These are phyloP conservation scores for Hucho hucho DNA, from an alignment of 2,113 vertebrate species.

Conservation along the genomic window DNA sequence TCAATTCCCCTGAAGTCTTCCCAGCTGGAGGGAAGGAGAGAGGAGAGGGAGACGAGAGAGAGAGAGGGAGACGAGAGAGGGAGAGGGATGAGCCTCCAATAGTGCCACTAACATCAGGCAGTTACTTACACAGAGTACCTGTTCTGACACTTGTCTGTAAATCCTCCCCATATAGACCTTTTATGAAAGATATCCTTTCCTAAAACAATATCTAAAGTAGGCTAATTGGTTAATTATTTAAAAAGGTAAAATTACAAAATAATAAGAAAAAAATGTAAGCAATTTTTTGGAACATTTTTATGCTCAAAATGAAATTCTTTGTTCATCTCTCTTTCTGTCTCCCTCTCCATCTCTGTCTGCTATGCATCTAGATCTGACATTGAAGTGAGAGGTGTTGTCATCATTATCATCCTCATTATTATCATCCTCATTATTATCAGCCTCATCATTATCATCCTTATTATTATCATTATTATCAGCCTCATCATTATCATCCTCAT, in stretches of 20 bases:
- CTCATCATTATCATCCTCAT: not conserved
- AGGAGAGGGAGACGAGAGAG: slow-evolving; percentile 2
- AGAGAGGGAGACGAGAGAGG: not conserved
- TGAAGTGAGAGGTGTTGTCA: not conserved
- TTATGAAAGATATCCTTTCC: too few relatives aligned
- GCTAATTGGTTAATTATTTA: too few relatives aligned
- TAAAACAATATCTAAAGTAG: too few relatives aligned
- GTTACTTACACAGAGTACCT: not conserved
- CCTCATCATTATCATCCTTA: not conserved
- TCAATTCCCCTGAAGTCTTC: slow-evolving; percentile 2
- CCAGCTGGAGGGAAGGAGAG: not conserved
- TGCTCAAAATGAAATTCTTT: too few relatives aligned
- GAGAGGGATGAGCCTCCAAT: slow-evolving; percentile 11
- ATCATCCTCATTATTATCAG: not conserved
- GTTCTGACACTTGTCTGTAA: not conserved
- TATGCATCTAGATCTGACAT: not conserved
- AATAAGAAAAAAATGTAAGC: too few relatives aligned
- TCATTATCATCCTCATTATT: not conserved
- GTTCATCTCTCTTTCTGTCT: not conserved
- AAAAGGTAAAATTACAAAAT: too few relatives aligned
- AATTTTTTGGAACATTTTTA: too few relatives aligned
- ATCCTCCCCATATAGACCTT: not conserved
- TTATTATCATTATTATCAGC: too few relatives aligned
- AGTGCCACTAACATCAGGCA: not conserved
- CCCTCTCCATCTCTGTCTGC: not conserved